phyloP scores from a whole-genome alignment of 2,113 vertebrate species.

The Mustela lutreola region DNA sequence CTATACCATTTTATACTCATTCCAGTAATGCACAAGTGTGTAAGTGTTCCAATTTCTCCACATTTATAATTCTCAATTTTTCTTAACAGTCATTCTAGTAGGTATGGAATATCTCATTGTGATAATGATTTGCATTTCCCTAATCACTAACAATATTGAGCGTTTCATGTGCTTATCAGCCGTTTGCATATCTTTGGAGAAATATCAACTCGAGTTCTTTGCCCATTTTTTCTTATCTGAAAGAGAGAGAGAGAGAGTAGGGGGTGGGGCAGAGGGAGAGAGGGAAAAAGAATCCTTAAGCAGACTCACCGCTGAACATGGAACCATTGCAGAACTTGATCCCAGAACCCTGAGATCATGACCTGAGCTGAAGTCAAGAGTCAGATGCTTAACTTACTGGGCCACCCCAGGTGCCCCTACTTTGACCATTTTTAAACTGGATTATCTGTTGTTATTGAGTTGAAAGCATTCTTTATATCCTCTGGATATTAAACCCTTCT shows the following conservation, averaged over 20 bases:
- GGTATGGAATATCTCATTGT: not conserved
- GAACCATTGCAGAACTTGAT: not conserved
- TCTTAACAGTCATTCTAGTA: not conserved
- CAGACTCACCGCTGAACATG: not conserved
- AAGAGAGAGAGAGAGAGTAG: not conserved
- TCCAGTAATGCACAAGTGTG: not conserved
- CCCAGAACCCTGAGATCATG: not conserved
- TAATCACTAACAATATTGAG: not conserved
- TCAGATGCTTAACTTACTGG: not conserved
- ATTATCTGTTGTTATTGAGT: not conserved
- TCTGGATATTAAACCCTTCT: not conserved
- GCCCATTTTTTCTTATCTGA: not conserved
- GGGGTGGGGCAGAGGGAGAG: not conserved
- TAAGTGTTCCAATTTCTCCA: not conserved
- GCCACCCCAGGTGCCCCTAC: not conserved
- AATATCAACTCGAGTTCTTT: not conserved
- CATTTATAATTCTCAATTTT: not conserved
- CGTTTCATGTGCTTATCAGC: not conserved
- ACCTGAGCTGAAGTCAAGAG: not conserved
- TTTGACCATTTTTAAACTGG: not conserved
- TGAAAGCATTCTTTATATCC: not conserved
- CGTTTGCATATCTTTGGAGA: not conserved
- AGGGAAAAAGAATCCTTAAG: not conserved
- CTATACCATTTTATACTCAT: not conserved
- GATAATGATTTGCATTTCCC: not conserved